Conservation (phyloP, 1,140 invertebrate species). For the Melanaphis sacchari region DNA sequence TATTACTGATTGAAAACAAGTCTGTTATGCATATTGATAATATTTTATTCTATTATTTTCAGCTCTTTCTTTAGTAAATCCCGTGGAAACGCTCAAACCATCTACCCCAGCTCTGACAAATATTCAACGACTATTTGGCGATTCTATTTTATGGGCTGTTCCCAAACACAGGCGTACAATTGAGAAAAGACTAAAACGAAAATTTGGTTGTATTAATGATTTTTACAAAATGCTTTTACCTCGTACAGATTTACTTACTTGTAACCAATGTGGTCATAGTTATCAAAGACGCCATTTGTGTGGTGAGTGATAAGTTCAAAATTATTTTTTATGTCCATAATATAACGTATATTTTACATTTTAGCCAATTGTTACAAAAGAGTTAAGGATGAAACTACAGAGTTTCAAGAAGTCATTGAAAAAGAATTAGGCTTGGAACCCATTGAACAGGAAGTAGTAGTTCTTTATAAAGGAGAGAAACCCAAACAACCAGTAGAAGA, state of each 20-base stretch:
- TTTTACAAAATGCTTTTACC: constrained; percentile 73
- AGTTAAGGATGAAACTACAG: constrained; percentile 79
- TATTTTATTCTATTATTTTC: neutral
- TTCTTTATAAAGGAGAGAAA: constrained; percentile 83
- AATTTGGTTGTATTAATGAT: constrained; percentile 72
- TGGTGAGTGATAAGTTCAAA: constrained; percentile 69
- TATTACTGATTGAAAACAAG: neutral
- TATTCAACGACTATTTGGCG: constrained; percentile 52
- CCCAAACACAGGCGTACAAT: constrained; percentile 78
- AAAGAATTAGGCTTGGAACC: constrained; percentile 73
- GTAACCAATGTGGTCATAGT: constrained; percentile 81
- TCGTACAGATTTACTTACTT: constrained; percentile 78
- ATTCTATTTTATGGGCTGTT: constrained; percentile 75
- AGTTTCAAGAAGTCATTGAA: constrained; percentile 78
- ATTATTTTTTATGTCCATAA: neutral
- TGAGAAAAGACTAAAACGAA: constrained; percentile 76
- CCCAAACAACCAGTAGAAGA: constrained; percentile 63
- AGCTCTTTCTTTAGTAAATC: constrained; percentile 15
- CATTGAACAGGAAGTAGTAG: constrained; percentile 82
- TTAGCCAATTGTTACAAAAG: constrained; percentile 81
- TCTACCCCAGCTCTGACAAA: neutral
- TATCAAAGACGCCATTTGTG: constrained; percentile 79
- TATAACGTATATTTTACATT: constrained; percentile 58
- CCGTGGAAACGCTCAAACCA: neutral
- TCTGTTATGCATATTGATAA: neutral